A percentile compares a stretch with the other conserved stretches of the same genome.
Conservation (phyloP, 1,140 invertebrate genomes). For the Helicoverpa armigera region DNA sequence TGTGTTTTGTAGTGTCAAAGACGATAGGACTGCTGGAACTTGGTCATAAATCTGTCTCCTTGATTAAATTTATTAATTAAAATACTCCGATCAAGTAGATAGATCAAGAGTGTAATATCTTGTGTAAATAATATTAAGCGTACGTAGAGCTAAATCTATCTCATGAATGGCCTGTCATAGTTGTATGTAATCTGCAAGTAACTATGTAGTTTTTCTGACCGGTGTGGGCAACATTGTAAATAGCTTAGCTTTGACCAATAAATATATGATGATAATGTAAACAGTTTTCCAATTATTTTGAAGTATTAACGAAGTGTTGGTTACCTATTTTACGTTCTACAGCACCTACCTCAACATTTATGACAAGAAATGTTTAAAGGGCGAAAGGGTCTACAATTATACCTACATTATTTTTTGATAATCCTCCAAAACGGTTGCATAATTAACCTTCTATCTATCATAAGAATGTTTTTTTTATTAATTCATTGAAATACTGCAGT, state of each 20-base stretch:
- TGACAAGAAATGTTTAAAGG: no score
- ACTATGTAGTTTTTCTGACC: neutral
- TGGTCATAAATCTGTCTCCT: no score
- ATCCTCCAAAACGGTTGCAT: no score
- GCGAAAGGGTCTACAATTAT: no score
- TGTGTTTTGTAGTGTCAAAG: neutral
- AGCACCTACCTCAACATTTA: no score
- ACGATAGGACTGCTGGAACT: neutral
- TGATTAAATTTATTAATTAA: neutral
- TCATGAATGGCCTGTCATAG: conserved; percentile 30
- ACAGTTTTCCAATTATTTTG: neutral
- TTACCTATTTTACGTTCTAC: no score
- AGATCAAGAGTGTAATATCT: neutral
- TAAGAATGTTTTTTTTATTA: no score
- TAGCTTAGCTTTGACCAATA: conserved; percentile 48
- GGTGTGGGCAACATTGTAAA: conserved; percentile 45
- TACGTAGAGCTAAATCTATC: conserved; percentile 11
- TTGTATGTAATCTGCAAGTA: conserved; percentile 26
- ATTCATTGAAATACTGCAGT: no score
- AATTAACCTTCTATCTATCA: no score
- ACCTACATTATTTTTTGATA: no score
- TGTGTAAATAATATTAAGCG: neutral
- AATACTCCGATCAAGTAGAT: neutral
- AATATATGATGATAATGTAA: conserved; percentile 20
- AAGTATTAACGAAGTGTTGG: neutral